Percentiles rank a stretch among this genome's conserved stretches.
Conservation (phyloP, 1,140 invertebrate genomes). For the Bombus superbus region DNA sequence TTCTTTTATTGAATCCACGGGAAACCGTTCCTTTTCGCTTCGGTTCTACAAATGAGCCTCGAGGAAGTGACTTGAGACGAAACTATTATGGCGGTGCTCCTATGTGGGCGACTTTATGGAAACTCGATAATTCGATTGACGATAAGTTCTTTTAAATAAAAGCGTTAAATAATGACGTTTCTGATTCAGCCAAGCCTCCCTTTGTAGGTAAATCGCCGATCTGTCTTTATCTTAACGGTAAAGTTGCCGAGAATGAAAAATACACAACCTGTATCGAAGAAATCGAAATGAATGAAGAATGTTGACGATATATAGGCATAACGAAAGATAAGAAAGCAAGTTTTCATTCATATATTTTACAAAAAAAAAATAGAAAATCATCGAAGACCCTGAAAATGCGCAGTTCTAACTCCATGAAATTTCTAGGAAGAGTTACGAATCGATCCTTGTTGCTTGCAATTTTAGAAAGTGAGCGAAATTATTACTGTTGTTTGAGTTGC, state of each 20-base stretch:
- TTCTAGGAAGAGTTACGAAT: neutral
- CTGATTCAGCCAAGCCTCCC: neutral
- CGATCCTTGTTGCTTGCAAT: neutral
- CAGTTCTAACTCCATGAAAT: too few species aligned
- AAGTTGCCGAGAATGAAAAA: too few species aligned
- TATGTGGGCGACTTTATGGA: conserved; percentile 28
- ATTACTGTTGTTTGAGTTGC: too few species aligned
- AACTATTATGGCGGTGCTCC: conserved; percentile 40
- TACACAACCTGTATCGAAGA: too few species aligned
- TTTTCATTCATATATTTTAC: too few species aligned
- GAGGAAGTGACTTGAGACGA: conserved; percentile 39
- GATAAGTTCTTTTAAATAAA: conserved; percentile 29
- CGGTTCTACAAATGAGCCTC: conserved; percentile 57
- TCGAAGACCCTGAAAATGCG: too few species aligned
- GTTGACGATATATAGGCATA: too few species aligned
- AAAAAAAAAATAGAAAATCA: too few species aligned
- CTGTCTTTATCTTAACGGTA: too few species aligned
- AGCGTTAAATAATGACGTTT: neutral
- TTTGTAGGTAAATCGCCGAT: neutral
- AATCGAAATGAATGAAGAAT: too few species aligned
- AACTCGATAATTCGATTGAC: conserved; percentile 33
- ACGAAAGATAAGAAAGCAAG: too few species aligned
- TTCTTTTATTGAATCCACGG: conserved; percentile 67
- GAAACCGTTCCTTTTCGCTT: conserved; percentile 56
- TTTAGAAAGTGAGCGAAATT: too few species aligned